Base-by-base conservation (phyloP, 92 coral and sea anemone species). In the Blastomussa wellsi region DNA sequence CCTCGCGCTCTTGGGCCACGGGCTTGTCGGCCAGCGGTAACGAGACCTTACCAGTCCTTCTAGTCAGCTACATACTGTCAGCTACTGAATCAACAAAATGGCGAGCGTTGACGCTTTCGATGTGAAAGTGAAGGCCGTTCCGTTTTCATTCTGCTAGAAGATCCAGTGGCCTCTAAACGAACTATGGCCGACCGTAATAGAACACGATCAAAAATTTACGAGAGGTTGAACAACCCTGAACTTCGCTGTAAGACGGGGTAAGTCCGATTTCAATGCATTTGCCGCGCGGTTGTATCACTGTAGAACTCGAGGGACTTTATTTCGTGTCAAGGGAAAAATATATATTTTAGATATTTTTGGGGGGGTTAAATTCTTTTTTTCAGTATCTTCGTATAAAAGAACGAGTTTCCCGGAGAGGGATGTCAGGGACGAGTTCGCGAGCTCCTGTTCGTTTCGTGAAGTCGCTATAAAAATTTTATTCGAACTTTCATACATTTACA, bases 201-300 rank as follows among this genome's bases (percentile, higher is more conserved):
- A 75, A 82, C 86, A 41, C 90, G 88, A 79, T 94, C 97, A 10
- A 94, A 85, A 85, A 87, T 94, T 68, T 82, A 83, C 72, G 97
- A 94, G 83, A 84, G 95, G 57, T 87, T 94, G 35, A 94, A 94
- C 70, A 94, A 94, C 71, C 97, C 97, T 31, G 95, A 94, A 85
- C 93, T 94, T 72, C 97, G 97, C 73, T 94, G 97, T 53, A 94
- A 89, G 87, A 86, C 95, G 28, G 97, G 97, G 97, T 94, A 84
- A 83, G 94, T 86, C 49, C 7, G 6, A 44, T n/a, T n/a, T n/a
- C n/a, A n/a, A n/a, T n/a, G n/a, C n/a, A n/a, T n/a, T n/a, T n/a
- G n/a, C n/a, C n/a, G n/a, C n/a, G n/a, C n/a, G n/a, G n/a, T n/a
- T n/a, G n/a, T n/a, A n/a, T n/a, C n/a, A n/a, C n/a, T n/a, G n/a